phyloP scores from a whole-genome alignment of 2,888 invertebrate species.

The Drosophila phalerata region DNA sequence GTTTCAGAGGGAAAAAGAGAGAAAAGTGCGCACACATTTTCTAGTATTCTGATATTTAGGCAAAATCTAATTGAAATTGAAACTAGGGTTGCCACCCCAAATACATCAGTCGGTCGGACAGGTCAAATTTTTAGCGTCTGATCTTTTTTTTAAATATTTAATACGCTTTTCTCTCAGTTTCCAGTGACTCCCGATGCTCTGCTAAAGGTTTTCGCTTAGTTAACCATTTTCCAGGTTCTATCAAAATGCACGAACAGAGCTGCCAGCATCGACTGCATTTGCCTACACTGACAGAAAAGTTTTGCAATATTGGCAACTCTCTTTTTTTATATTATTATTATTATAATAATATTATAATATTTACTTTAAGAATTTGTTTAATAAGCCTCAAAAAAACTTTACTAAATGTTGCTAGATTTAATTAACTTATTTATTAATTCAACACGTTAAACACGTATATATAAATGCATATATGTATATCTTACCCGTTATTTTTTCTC shows the following conservation, averaged over 20 bases:
- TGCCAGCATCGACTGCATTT: neutral
- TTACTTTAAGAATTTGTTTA: too few species aligned
- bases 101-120: neutral
- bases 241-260: conserved; percentile 4
- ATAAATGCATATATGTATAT: too few species aligned
- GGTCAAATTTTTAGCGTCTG: conserved; percentile 3
- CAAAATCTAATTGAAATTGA: conserved; percentile 8
- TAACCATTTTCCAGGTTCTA: neutral
- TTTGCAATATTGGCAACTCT: too few species aligned
- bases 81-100: neutral
- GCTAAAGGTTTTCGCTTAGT: neutral
- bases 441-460: too few species aligned
- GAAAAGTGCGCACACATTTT: neutral
- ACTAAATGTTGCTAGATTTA: too few species aligned
- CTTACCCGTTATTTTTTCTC: neutral
- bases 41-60: conserved; percentile 1
- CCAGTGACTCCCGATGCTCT: neutral
- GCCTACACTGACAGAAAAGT: neutral
- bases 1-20: too few species aligned
- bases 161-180: neutral
- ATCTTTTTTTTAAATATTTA: conserved; percentile 17
- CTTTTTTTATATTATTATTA: too few species aligned
- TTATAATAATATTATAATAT: too few species aligned
- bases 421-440: too few species aligned
- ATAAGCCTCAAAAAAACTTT: too few species aligned